Percentiles rank a stretch among this genome's conserved stretches.
Conservation (phyloP, 2,888 invertebrate species). For the Boloria euphrosyne region DNA sequence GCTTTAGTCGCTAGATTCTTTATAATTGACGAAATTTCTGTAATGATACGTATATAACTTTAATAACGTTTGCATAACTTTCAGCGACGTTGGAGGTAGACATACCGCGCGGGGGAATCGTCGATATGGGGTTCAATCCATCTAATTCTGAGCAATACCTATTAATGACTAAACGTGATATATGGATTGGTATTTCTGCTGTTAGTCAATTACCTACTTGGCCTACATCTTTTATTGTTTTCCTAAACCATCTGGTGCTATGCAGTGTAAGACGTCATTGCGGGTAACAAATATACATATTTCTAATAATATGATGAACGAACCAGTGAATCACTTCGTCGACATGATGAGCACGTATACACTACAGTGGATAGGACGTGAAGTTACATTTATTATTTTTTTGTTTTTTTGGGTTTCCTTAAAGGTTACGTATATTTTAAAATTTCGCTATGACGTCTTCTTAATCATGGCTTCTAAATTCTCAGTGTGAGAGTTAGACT, state of each 20-base stretch:
- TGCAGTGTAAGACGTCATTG: neutral
- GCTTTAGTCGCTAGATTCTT: too few relatives aligned
- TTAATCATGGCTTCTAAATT: too few relatives aligned
- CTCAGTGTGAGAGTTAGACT: too few relatives aligned
- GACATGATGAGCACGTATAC: too few relatives aligned
- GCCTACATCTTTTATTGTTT: neutral
- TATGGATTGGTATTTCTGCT: constrained; percentile 62
- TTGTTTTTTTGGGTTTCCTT: too few relatives aligned
- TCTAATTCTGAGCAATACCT: constrained; percentile 60
- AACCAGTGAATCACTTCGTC: too few relatives aligned
- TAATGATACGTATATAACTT: neutral
- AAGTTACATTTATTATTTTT: too few relatives aligned
- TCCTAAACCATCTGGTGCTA: neutral
- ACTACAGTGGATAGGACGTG: too few relatives aligned
- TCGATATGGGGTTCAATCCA: constrained; percentile 65
- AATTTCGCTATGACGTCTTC: too few relatives aligned
- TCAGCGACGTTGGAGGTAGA: constrained; percentile 45
- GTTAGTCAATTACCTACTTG: constrained; percentile 48
- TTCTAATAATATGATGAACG: too few relatives aligned
- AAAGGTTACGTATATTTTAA: too few relatives aligned
- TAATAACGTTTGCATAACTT: neutral
- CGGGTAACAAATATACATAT: too few relatives aligned
- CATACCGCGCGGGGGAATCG: constrained; percentile 51
- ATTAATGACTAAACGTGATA: constrained; percentile 60
- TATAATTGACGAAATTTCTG: neutral